These are phyloP conservation scores for Callionymus lyra DNA, from an alignment of 2,113 vertebrate genomes.

Conservation along the genomic window DNA sequence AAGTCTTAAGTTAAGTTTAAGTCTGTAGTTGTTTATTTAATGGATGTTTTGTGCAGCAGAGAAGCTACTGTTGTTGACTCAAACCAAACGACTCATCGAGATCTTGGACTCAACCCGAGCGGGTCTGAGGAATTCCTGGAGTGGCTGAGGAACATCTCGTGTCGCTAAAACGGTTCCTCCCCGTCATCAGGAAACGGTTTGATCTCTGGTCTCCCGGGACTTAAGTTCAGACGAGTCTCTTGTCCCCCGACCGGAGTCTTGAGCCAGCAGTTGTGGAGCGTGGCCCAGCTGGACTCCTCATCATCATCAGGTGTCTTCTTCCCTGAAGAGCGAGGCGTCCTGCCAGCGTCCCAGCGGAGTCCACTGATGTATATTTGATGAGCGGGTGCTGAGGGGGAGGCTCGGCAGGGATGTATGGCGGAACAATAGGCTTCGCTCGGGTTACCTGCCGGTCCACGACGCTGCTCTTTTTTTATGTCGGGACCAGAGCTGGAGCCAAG, in stretches of 20 bases:
- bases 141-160: too few relatives aligned
- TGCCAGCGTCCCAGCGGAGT: constrained; percentile 27
- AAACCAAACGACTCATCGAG: too few relatives aligned
- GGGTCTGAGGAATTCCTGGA: too few relatives aligned
- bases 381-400: constrained; percentile 52
- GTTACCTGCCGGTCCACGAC: constrained; percentile 54
- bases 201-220: too few relatives aligned
- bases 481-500: constrained; percentile 47
- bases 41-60: too few relatives aligned
- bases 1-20: too few relatives aligned
- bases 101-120: too few relatives aligned
- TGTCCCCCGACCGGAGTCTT: not conserved
- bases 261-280: not conserved
- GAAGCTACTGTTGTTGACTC: too few relatives aligned
- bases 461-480: constrained; percentile 39
- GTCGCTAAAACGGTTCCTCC: too few relatives aligned
- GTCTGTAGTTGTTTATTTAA: too few relatives aligned
- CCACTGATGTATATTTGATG: constrained; percentile 69
- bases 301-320: constrained; percentile 17
- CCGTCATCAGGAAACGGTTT: too few relatives aligned
- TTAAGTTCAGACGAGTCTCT: not conserved
- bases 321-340: constrained; percentile 34
- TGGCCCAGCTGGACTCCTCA: constrained; percentile 19
- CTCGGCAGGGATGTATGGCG: constrained; percentile 6
- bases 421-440: constrained; percentile 58